These are phyloP conservation scores for Bombus consobrinus DNA, from an alignment of 1,140 invertebrate genomes.

Conservation along the genomic window DNA sequence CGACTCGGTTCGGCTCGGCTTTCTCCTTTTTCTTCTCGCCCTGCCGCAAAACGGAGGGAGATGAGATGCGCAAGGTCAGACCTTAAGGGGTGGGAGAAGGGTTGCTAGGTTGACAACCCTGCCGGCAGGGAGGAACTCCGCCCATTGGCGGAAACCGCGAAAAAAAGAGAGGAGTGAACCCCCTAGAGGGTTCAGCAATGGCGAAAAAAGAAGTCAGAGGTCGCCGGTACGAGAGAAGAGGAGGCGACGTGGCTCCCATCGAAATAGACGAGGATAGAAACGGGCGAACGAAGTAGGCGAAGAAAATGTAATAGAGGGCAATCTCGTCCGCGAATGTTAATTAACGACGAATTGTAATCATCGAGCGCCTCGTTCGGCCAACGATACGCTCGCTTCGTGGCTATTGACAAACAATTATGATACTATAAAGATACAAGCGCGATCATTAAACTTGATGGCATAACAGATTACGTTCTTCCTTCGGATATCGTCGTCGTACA, in stretches of 20 bases:
- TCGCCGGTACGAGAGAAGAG: conserved; percentile 28
- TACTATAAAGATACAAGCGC: conserved; percentile 30
- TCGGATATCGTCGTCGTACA: too few relatives aligned
- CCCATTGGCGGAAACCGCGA: conserved; percentile 72
- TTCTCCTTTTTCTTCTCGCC: conserved; percentile 57
- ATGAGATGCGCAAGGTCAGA: conserved; percentile 73
- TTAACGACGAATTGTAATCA: conserved; percentile 72
- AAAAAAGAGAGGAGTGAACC: conserved; percentile 65
- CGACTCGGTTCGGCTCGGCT: conserved; percentile 36
- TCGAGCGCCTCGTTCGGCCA: conserved; percentile 18
- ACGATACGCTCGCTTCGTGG: background rate
- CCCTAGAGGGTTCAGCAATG: conserved; percentile 66
- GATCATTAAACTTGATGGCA: conserved; percentile 50
- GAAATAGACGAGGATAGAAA: conserved; percentile 1
- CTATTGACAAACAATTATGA: conserved; percentile 43
- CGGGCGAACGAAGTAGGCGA: conserved; percentile 1
- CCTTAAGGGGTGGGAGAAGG: conserved; percentile 72
- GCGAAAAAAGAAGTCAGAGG: conserved; percentile 66
- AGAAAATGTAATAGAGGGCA: conserved; percentile 45
- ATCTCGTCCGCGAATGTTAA: conserved; percentile 66
- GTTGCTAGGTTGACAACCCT: conserved; percentile 74
- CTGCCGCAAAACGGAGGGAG: conserved; percentile 51
- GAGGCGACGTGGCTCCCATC: background rate
- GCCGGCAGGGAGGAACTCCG: conserved; percentile 70
- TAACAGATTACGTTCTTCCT: conserved; percentile 15